A percentile compares a stretch with the other conserved stretches of the same genome.
Evolutionary conservation across 2,797 vertebrate genomes (phyloP).

Genomic region (Podargus strigoides): DNA sequence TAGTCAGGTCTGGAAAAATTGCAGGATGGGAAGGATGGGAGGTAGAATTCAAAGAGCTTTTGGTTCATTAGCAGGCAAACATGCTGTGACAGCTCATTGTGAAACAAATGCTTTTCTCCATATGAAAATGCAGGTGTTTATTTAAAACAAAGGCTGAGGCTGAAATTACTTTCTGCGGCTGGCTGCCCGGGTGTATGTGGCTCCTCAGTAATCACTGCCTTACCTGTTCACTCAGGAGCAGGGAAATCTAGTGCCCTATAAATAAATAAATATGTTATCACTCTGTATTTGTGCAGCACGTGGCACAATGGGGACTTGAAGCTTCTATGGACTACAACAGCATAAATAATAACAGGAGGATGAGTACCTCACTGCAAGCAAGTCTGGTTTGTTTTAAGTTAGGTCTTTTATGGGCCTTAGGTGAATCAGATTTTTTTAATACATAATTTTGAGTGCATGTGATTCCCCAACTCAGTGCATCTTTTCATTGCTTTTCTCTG

Average conservation of each 20-base stretch:
- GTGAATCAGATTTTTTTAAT: not conserved
- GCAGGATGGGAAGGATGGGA: not conserved
- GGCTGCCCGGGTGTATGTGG: not conserved
- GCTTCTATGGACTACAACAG: not conserved
- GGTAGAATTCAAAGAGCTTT: slow-evolving; percentile 33
- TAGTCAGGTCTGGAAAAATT: not conserved
- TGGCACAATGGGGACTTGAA: not conserved
- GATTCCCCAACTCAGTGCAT: not conserved
- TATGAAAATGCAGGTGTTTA: slow-evolving; percentile 47
- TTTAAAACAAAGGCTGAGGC: slow-evolving; percentile 19
- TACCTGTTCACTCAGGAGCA: slow-evolving; percentile 7
- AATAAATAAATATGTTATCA: not conserved
- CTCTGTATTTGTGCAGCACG: not conserved
- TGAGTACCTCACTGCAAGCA: not conserved
- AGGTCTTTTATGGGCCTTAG: not conserved
- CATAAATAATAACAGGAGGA: not conserved
- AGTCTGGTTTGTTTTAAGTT: not conserved
- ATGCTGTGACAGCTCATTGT: slow-evolving; percentile 49
- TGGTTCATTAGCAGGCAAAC: slow-evolving; percentile 35
- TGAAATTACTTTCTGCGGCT: slow-evolving; percentile 38
- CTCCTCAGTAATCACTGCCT: not conserved
- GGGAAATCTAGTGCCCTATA: not conserved
- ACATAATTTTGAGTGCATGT: not conserved
- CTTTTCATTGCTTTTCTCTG: not conserved
- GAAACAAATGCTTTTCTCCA: slow-evolving; percentile 31